Base-by-base conservation (phyloP, 2,888 invertebrate genomes). In the Aporophyla nigra region DNA sequence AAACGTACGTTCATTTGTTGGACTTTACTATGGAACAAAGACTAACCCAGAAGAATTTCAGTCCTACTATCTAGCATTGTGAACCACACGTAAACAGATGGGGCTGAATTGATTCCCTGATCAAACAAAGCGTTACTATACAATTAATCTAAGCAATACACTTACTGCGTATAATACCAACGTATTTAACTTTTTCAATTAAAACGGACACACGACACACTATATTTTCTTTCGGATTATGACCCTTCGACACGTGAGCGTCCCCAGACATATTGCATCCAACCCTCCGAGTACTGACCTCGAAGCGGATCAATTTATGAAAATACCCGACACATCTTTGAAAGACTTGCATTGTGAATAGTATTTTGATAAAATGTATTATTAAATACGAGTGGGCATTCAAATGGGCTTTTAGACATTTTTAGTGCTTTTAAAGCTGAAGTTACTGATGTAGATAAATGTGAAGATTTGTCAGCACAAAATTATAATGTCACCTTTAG, bases 141-240 rank as follows among this genome's bases (percentile, higher is more conserved):
- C 33, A 82, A 61, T 62, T 27, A 82, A 72, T 75, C 65, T 67
- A 56, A 87, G 67, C 85, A 81, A 75, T 65, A 76, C 77, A 77
- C 66, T 69, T 65, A 59, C 70, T 67, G 75, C 54, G 43, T 65
- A 69, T 71, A 70, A 78, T 84, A 86, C 81, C 88, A 90, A 90
- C 87, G 90, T 90, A 91, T 91, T 92, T 91, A 92, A 92, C 93
- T 93, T 93, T 94, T 95, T 95, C 95, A 95, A 96, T 95, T 93
- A 95, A 92, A 92, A 91, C 83, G 90, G 93, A 91, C 94, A 91
- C 90, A 92, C 91, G 91, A 88, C 90, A 85, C 88, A 91, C 88
- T 92, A 92, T 94, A 93, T 93, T 94, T 94, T 94, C 93, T 90
- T 85, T 86, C 87, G 94, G 95, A 95, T 96, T 95, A 95, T 94